A percentile compares a stretch with the other conserved stretches of the same genome.
Conservation (phyloP, 2,113 vertebrate genomes). For the Nibea albiflora region DNA sequence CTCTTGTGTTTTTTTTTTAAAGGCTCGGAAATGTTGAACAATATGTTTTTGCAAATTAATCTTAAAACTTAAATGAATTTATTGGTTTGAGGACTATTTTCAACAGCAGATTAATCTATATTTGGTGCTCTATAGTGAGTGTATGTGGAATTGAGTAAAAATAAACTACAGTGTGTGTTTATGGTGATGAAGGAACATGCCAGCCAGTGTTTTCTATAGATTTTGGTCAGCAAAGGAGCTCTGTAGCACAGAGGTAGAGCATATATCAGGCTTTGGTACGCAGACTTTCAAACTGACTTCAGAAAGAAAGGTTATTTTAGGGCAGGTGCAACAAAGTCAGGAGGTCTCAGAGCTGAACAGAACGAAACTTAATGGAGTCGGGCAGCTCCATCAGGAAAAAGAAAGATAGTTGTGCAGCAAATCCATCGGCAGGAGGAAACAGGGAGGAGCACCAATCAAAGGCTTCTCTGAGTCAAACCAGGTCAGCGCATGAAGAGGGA, state of each 20-base stretch:
- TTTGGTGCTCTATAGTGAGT: background rate
- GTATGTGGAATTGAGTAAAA: background rate
- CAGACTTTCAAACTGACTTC: background rate
- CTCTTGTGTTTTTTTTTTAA: too few relatives aligned
- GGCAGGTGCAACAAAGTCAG: constrained; percentile 22
- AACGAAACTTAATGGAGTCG: constrained; percentile 35
- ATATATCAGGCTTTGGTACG: background rate
- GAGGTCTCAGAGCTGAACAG: constrained; percentile 23
- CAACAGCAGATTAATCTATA: background rate
- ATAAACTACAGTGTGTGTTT: background rate
- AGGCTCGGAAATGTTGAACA: too few relatives aligned
- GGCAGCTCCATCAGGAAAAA: constrained; percentile 29
- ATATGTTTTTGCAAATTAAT: too few relatives aligned
- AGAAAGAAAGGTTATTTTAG: constrained; percentile 4
- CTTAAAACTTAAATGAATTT: too few relatives aligned
- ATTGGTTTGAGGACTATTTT: background rate
- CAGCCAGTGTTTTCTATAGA: background rate
- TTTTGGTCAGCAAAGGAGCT: background rate
- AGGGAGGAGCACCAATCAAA: constrained; percentile 6
- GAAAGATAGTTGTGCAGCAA: constrained; percentile 47
- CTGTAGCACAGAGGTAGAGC: background rate
- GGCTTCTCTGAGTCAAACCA: constrained; percentile 32
- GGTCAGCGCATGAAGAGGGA: constrained; percentile 29
- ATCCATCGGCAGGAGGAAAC: constrained; percentile 39
- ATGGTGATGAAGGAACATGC: background rate